Evolutionary conservation across 2,113 vertebrate species (phyloP), one percentile per base, ranked within the genome.

Genomic region (Riparia riparia): DNA sequence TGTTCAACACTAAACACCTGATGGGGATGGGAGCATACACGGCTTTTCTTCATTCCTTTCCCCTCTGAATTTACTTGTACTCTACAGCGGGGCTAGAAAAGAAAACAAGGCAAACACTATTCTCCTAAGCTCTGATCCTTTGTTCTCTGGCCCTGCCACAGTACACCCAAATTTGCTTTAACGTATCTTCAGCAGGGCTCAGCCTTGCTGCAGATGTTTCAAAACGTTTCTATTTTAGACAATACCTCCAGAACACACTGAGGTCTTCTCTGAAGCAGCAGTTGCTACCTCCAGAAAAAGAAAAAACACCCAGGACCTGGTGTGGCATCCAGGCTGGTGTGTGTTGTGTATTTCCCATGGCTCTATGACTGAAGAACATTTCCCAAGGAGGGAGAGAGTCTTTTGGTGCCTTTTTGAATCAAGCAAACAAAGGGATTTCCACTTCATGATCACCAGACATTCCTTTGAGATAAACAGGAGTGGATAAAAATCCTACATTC

Each of bases 381-480:
- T 87, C 42, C 64, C 49, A 85, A 70, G 58, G 32, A 93, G 47
- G 32, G 73, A 86, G 37, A 72, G 82, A 25, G 4, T 7, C 45
- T 79, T 72, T 39, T 34, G 8, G 26, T 72, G 47, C 53, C 57
- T 72, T 71, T 95, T 69, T 88, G 63, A 87, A 82, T 66, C 37
- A 73, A 72, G 51, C 69, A 94, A 86, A 94, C 68, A 84, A 68
- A 91, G 24, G 50, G 29, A 94, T 82, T 95, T 93, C 54, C 24
- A 86, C 49, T 66, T 89, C 49, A 47, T 12, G 45, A 85, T 50
- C 77, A 77, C 39, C 57, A 95, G 80, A 81, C 57, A 61, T 91
- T 91, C 61, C 79, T 85, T 6, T 45, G 81, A 89, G 53, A 86
- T 82, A 92, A 96, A 87, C 41, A 89, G 73, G 34, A 95, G 56